Evolutionary conservation across 2,113 vertebrate species (phyloP).

Genomic region (Cynocephalus volans): DNA sequence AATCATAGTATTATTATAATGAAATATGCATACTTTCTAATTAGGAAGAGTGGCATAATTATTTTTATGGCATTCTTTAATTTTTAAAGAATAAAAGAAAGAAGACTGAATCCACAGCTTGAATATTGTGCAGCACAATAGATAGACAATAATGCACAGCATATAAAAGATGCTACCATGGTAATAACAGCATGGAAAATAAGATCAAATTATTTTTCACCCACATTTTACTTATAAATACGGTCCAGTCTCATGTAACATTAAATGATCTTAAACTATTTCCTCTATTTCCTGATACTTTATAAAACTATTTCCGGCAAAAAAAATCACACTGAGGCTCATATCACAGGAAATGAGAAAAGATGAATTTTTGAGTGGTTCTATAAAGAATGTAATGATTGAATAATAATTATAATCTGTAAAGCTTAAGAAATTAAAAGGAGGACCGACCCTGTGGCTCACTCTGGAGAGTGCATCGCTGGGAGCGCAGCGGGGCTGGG

Average conservation of each 20-base stretch:
- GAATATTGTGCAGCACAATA: neutral
- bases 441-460: no score
- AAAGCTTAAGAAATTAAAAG: neutral
- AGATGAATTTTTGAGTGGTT: neutral
- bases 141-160: neutral
- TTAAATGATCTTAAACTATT: neutral
- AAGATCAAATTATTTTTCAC: neutral
- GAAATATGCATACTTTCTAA: constrained; percentile 32
- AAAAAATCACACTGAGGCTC: neutral
- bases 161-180: neutral
- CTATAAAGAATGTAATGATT: neutral
- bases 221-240: neutral
- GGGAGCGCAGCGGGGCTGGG: no score
- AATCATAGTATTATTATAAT: neutral
- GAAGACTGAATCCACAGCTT: neutral
- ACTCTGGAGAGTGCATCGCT: no score
- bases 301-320: neutral
- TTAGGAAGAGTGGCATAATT: neutral
- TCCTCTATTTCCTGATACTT: neutral
- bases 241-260: neutral
- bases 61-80: neutral
- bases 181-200: neutral
- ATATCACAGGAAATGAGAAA: neutral
- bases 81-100: constrained; percentile 39
- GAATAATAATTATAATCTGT: neutral